Evolutionary conservation across 2,113 vertebrate species (phyloP), one percentile per base, ranked within the genome.

Genomic region (Malurus alboscapulatus): DNA sequence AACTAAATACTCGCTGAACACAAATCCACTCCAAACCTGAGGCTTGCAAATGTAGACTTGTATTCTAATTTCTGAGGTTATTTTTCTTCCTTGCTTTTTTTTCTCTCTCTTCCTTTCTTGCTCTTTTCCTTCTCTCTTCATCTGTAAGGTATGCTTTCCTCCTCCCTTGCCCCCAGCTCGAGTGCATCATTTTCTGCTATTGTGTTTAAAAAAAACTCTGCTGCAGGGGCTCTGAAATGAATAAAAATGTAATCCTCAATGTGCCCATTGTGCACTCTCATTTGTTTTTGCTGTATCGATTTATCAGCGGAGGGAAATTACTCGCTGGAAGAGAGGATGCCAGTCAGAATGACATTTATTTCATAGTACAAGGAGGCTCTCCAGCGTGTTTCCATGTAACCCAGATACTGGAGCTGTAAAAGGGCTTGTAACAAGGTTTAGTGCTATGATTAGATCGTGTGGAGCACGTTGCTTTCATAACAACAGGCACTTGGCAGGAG

Each of bases 261-360:
- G 95, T 85, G 94, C 93, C 96, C 95, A 97, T 97, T 98, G 97
- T 97, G 95, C 8, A 4, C 87, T 93, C 97, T 97, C 97, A 97
- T 98, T 98, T 98, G 96, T 98, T 97, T 97, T 96, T 96, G 96
- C 96, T 85, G 82, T 98, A 98, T 98, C 92, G 97, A 98, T 97
- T 98, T 97, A 97, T 97, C 97, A 97, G 96, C 57, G 3, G 97
- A 97, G 97, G 96, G 96, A 98, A 98, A 98, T 98, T 95, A 98
- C 97, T 98, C 61, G 93, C 97, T 97, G 94, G 97, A 97, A 97
- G 96, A 97, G 97, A 97, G 96, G 97, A 98, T 97, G 97, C 97
- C 97, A 98, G 97, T 98, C 97, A 98, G 97, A 98, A 97, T 98
- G 98, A 98, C 97, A 98, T 98, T 98, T 98, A 97, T 98, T 98